A percentile compares a stretch with the other conserved stretches of the same genome.
These are phyloP conservation scores for Cartodere bifasciata DNA, from an alignment of 2,888 invertebrate genomes.

Conservation along the genomic window DNA sequence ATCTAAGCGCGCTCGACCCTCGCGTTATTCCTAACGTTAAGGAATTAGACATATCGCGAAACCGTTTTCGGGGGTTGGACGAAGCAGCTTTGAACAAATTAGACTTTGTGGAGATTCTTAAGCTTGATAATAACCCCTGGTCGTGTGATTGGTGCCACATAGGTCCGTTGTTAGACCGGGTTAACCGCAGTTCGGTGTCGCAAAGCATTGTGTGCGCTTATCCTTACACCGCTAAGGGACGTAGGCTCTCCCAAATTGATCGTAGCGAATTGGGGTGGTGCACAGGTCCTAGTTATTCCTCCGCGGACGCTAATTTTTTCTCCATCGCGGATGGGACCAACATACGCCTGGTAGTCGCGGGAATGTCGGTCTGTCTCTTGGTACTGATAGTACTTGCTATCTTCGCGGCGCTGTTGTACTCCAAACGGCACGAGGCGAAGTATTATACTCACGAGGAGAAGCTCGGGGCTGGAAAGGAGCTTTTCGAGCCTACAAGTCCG, in stretches of 20 bases:
- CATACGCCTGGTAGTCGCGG: slow-evolving; percentile 40
- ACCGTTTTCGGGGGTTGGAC: slow-evolving; percentile 52
- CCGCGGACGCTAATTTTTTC: slow-evolving; percentile 37
- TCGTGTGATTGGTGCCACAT: slow-evolving; percentile 56
- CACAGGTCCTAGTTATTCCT: slow-evolving; percentile 41
- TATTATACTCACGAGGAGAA: slow-evolving; percentile 75
- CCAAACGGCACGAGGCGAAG: slow-evolving; percentile 58
- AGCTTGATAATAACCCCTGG: slow-evolving; percentile 52
- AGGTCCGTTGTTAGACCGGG: slow-evolving; percentile 45
- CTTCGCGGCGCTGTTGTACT: slow-evolving; percentile 47
- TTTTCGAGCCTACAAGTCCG: slow-evolving; percentile 35
- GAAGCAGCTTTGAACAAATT: slow-evolving; percentile 35
- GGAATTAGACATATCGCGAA: slow-evolving; percentile 59
- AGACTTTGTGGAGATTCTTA: slow-evolving; percentile 23
- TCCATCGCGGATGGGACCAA: slow-evolving; percentile 40
- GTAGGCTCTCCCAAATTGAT: slow-evolving; percentile 31
- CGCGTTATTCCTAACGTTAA: slow-evolving; percentile 42
- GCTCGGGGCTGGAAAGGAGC: slow-evolving; percentile 31
- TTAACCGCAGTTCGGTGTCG: slow-evolving; percentile 40
- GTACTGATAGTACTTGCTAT: slow-evolving; percentile 35
- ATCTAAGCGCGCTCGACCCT: slow-evolving; percentile 44
- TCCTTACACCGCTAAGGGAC: slow-evolving; percentile 45
- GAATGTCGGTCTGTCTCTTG: slow-evolving; percentile 43
- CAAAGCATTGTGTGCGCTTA: slow-evolving; percentile 44
- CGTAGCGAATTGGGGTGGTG: slow-evolving; percentile 38